Evolutionary conservation across 2,797 vertebrate species (phyloP).

Genomic region (Cyclura pinguis): DNA sequence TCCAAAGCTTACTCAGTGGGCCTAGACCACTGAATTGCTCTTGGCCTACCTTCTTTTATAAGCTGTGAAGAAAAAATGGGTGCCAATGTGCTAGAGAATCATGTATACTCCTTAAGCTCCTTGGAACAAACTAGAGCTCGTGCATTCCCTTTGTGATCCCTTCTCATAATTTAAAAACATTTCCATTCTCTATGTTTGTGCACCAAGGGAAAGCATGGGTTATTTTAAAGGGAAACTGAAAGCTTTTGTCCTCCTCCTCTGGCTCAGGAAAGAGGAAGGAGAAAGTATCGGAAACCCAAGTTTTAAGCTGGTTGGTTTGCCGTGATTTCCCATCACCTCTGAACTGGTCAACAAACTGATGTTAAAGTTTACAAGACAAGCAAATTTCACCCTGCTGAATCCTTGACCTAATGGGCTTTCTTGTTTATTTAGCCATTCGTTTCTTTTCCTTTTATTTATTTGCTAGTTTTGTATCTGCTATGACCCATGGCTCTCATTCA

Average conservation of each 20-base stretch:
- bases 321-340: background rate
- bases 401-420: fast-evolving
- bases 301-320: background rate
- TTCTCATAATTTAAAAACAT: background rate
- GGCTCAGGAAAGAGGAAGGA: background rate
- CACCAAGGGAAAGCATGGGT: background rate
- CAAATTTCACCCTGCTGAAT: background rate
- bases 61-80: background rate
- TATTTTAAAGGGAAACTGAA: background rate
- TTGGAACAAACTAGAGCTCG: background rate
- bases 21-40: background rate
- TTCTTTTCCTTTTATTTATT: background rate
- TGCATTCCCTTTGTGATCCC: background rate
- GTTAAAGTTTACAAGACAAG: background rate
- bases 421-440: background rate
- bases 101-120: background rate
- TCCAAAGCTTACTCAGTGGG: background rate
- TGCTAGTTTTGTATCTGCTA: fast-evolving
- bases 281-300: background rate
- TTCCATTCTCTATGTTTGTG: background rate
- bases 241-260: background rate
- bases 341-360: background rate
- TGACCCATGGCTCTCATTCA: too few species aligned
- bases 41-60: background rate
- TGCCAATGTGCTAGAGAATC: background rate